These are phyloP conservation scores for Metridium senile DNA, from an alignment of 92 coral and sea anemone species.

Conservation along the genomic window DNA sequence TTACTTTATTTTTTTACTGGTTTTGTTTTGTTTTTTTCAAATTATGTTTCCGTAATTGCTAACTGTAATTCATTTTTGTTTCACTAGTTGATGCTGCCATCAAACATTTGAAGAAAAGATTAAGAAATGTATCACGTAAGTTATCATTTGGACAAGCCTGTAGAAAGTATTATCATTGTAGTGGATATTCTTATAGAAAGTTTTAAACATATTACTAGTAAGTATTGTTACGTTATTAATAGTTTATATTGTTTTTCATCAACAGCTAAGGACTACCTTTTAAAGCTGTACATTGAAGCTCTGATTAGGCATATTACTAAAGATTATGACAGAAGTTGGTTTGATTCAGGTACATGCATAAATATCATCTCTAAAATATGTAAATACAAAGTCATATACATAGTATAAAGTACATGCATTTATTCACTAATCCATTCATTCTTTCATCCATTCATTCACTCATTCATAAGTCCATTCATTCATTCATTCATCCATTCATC, in stretches of 20 bases:
- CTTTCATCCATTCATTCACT: no score
- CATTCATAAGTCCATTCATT: no score
- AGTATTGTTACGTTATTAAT: background rate
- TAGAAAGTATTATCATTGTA: background rate
- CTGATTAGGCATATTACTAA: constrained; percentile 63
- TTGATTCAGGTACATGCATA: constrained; percentile 41
- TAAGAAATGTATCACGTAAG: constrained; percentile 60
- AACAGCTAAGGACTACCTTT: constrained; percentile 51
- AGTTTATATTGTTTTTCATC: background rate
- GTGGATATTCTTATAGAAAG: no score
- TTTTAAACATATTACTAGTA: no score
- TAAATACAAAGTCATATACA: no score
- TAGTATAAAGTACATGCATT: no score
- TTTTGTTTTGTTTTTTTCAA: background rate
- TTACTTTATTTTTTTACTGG: no score
- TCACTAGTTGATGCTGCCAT: constrained; percentile 76
- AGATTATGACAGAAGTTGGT: constrained; percentile 38
- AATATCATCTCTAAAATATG: no score
- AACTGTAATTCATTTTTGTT: background rate
- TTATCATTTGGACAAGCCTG: background rate
- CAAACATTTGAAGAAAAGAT: constrained; percentile 56
- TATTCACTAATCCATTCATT: no score
- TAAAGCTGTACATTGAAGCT: constrained; percentile 70
- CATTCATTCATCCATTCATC: no score
- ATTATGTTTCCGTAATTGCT: background rate